Conservation (phyloP, 2,113 vertebrate genomes). For the Equus przewalskii region DNA sequence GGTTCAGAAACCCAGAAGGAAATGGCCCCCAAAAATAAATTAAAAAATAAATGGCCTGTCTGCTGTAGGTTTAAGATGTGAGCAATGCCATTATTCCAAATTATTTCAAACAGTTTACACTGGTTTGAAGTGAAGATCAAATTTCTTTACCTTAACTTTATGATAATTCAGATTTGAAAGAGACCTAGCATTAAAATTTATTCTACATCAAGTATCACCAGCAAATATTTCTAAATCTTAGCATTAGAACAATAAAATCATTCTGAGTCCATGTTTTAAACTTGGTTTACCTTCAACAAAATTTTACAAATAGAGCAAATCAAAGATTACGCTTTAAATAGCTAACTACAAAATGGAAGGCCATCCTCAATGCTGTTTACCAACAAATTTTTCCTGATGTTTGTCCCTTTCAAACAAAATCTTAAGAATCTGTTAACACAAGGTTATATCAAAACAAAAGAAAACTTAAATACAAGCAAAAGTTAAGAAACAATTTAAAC, state of each 20-base stretch:
- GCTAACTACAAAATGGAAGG: not conserved
- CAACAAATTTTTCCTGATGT: not conserved
- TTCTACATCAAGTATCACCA: not conserved
- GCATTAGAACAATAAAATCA: not conserved
- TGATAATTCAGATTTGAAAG: conserved; percentile 5
- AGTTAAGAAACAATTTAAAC: not conserved
- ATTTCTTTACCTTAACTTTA: conserved; percentile 7
- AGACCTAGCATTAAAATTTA: not conserved
- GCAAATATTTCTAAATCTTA: not conserved
- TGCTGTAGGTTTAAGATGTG: not conserved
- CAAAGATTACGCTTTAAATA: not conserved
- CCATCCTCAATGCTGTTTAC: not conserved
- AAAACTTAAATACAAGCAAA: not conserved
- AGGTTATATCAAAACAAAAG: not conserved
- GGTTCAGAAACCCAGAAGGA: not conserved
- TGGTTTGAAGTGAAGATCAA: not conserved
- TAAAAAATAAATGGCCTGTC: not conserved
- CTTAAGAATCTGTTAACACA: not conserved
- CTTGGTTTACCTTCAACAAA: not conserved
- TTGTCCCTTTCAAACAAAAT: conserved; percentile 31
- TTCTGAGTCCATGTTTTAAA: not conserved
- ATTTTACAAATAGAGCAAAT: conserved; percentile 29
- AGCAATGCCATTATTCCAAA: not conserved
- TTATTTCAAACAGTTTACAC: not conserved
- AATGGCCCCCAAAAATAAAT: not conserved